Evolutionary conservation across 1,140 invertebrate genomes (phyloP).

Genomic region (Drosophila mauritiana): DNA sequence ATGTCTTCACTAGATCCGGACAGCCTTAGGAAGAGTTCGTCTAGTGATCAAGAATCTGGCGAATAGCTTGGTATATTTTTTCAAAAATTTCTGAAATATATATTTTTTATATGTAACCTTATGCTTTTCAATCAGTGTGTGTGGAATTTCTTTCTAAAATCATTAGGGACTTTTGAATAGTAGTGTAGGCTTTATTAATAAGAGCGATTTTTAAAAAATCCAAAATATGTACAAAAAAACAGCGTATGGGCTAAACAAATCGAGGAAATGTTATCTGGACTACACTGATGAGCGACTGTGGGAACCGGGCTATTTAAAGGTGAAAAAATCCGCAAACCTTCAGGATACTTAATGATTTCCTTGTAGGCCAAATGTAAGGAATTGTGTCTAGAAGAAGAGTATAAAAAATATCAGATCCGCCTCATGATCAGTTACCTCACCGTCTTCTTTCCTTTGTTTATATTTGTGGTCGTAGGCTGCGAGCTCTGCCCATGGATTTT

Average conservation of each 20-base stretch:
- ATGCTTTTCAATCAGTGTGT: no score
- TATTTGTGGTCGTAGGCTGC: neutral
- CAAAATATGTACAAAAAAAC: neutral
- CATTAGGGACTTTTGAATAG: no score
- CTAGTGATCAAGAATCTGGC: neutral
- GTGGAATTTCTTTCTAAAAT: no score
- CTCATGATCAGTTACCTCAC: constrained; percentile 34
- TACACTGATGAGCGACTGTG: neutral
- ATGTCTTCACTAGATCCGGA: constrained; percentile 4
- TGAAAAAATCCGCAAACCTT: neutral
- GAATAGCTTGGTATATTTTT: neutral
- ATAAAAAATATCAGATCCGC: constrained; percentile 35
- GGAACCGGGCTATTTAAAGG: neutral
- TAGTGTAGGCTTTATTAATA: neutral
- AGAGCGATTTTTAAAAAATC: no score
- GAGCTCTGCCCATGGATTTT: neutral
- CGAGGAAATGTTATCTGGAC: neutral
- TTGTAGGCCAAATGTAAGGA: constrained; percentile 42
- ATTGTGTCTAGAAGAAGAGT: constrained; percentile 41
- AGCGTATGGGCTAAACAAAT: neutral
- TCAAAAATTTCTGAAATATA: neutral
- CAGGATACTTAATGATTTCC: neutral
- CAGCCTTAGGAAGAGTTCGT: no score
- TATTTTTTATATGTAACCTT: neutral
- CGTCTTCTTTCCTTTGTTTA: constrained; percentile 33